These are phyloP conservation scores for Medauroidea extradentata DNA, from an alignment of 1,140 invertebrate species.

Conservation along the genomic window DNA sequence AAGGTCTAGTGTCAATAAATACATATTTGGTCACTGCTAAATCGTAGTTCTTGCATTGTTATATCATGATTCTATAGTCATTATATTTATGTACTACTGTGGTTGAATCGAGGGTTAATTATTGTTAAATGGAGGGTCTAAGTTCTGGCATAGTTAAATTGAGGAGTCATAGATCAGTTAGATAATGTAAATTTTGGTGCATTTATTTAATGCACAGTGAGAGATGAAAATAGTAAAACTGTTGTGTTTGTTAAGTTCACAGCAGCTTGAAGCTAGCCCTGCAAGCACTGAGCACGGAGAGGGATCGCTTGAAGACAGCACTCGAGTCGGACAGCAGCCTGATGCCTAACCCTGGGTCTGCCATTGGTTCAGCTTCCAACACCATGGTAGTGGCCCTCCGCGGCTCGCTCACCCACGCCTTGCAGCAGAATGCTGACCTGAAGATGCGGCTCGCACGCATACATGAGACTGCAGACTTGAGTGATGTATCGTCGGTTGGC, in stretches of 20 bases:
- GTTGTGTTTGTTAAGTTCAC: constrained; percentile 48
- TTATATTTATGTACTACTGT: too few species aligned
- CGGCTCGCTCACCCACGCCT: constrained; percentile 55
- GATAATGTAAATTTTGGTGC: too few species aligned
- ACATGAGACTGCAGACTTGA: constrained; percentile 54
- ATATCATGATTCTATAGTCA: too few species aligned
- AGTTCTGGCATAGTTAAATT: too few species aligned
- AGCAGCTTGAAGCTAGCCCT: constrained; percentile 48
- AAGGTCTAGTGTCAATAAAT: too few species aligned
- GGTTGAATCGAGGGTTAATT: too few species aligned
- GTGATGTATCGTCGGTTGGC: constrained; percentile 49
- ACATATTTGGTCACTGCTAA: too few species aligned
- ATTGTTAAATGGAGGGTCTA: too few species aligned
- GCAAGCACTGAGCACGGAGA: constrained; percentile 54
- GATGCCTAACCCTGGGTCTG: constrained; percentile 27
- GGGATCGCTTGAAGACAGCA: constrained; percentile 54
- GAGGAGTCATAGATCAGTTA: too few species aligned
- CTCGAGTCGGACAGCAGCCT: constrained; percentile 44
- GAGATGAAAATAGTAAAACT: too few species aligned
- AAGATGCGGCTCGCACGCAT: constrained; percentile 60
- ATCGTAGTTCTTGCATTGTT: too few species aligned
- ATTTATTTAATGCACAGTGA: too few species aligned
- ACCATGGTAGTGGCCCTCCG: constrained; percentile 48
- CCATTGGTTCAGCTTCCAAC: constrained; percentile 23
- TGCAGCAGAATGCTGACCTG: constrained; percentile 71